phyloP scores from a whole-genome alignment of 2,888 invertebrate genomes.

The Prenolepis imparis region DNA sequence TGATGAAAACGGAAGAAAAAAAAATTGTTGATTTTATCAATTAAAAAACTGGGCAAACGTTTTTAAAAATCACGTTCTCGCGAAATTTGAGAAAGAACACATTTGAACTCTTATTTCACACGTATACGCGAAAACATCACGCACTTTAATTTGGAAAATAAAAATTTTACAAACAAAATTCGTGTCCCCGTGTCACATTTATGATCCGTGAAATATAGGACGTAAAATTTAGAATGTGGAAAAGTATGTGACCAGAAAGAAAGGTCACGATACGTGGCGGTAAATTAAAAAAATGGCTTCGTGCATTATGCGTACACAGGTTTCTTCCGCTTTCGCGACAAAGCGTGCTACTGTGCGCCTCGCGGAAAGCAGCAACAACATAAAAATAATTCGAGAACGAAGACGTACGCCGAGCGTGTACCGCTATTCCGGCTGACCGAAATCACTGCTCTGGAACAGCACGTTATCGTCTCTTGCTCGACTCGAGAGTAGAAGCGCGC shows the following conservation, averaged over 20 bases:
- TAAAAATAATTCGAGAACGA: slow-evolving; percentile 77
- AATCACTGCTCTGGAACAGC: slow-evolving; percentile 84
- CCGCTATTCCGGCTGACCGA: slow-evolving; percentile 85
- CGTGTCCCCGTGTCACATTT: background rate
- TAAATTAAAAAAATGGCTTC: slow-evolving; percentile 52
- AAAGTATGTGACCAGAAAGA: slow-evolving; percentile 22
- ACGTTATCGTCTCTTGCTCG: slow-evolving; percentile 63
- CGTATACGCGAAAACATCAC: background rate
- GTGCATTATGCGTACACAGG: slow-evolving; percentile 60
- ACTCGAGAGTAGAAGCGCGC: slow-evolving; percentile 53
- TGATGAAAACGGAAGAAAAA: background rate
- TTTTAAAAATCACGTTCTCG: background rate
- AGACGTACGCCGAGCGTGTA: slow-evolving; percentile 79
- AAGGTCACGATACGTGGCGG: background rate
- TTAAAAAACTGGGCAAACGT: background rate
- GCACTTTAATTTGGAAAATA: background rate
- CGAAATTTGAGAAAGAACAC: background rate
- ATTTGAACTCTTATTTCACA: background rate
- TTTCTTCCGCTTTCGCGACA: slow-evolving; percentile 79
- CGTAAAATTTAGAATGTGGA: background rate
- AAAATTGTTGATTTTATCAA: background rate
- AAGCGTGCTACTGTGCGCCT: slow-evolving; percentile 64
- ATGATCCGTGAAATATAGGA: background rate
- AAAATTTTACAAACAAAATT: background rate
- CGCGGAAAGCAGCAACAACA: slow-evolving; percentile 67